Evolutionary conservation across 2,797 vertebrate genomes (phyloP), one percentile per base, ranked within the genome.

Genomic region (Anguilla megastoma): DNA sequence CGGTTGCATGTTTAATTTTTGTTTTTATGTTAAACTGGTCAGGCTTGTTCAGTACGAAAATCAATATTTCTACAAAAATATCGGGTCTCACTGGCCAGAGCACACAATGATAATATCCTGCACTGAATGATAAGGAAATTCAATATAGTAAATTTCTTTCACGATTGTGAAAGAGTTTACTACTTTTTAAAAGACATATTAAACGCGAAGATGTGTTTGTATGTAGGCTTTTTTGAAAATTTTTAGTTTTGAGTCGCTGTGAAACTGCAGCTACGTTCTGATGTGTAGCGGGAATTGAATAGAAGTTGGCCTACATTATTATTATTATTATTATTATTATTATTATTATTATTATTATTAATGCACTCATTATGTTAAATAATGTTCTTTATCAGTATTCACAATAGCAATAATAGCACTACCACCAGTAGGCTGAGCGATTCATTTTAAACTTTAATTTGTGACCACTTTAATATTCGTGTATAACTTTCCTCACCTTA

Each of bases 81-180:
- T 88, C 60, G 84, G 52, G 84, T 85, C 56, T 88, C 71, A n/a
- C 87, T 76, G 87, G 84, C 85, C 87, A 88, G 84, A 88, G 84
- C 85, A 88, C 87, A 88, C 84, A 88, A 60, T 79, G 71, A 85
- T 85, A 85, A 85, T 48, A 21, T 5, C 45, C 45, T 48, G 79
- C 2, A 82, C 18, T 5, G 41, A n/a, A 45, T 50, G 79, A 82
- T 82, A 82, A 82, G 7, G 45, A 82, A 48, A 82, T n/a, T 48
- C 79, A 82, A 50, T 50, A 82, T 48, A 24, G 48, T 48, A 82
- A 82, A 50, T 50, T 24, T 0, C 18, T 2, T 36, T 2, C 36
- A 36, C 9, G 45, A 12, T 82, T 48, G 41, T 82, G 41, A 24
- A 82, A 82, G 8, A n/a, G 7, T 48, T 48, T 80, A 10, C 74